Evolutionary conservation across 2,797 vertebrate genomes (phyloP), one percentile per base, ranked within the genome.

Genomic region (Lateolabrax maculatus): DNA sequence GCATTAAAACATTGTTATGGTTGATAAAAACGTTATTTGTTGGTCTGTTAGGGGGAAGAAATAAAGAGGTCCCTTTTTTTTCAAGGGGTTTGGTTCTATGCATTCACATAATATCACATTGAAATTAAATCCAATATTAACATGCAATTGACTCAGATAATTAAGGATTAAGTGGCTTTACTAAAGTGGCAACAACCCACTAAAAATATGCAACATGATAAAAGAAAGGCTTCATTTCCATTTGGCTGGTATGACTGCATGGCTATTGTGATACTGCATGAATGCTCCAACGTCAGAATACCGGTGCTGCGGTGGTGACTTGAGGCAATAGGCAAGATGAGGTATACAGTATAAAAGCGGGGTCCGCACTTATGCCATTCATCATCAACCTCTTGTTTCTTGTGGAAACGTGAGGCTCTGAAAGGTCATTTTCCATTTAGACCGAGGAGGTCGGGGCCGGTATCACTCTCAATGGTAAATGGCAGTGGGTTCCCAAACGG

Each of bases 361-460:
- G 64, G 27, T 68, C 56, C 12, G 49, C 44, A 11, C 25, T 71
- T 67, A 7, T 67, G 61, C 41, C 65, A 81, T 86, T 77, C 48
- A 77, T 86, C 79, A 71, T 55, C 29, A 48, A 29, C 51, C 44
- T 71, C 53, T 85, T 77, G 74, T 81, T 80, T 67, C 63, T 62
- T 15, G 37, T 66, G 49, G 71, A 77, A 83, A 79, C 3, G 16
- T 56, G 48, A 70, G 46, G 34, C 58, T 85, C 46, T 80, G 55
- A 91, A 90, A 90, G 90, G 87, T 91, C 60, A 84, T 85, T 77
- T 78, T 80, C 62, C 58, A 53, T 58, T 79, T 70, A 80, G 67
- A 81, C 61, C 69, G 71, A 81, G 64, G 67, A 69, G 61, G 51
- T 48, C 60, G 77, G 41, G 27, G 62, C 60, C 86, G 74, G 78